These are phyloP conservation scores for Lumbricus terrestris DNA, from an alignment of 2,888 invertebrate genomes.

Conservation along the genomic window DNA sequence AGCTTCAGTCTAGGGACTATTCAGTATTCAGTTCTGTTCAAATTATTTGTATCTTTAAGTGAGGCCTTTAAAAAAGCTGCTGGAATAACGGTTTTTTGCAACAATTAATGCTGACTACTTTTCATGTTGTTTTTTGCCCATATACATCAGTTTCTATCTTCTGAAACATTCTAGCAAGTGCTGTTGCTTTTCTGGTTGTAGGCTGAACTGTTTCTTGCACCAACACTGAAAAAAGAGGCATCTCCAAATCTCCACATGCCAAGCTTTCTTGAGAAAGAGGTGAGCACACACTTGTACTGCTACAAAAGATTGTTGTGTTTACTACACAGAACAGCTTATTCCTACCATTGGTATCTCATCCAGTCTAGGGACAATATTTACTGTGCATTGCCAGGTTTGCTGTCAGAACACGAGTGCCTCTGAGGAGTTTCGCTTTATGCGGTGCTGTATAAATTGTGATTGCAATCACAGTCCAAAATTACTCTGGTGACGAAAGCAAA, in stretches of 20 bases:
- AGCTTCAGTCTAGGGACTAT: no score
- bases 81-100: neutral
- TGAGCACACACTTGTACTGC: constrained; percentile 49
- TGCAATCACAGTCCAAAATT: no score
- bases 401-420: no score
- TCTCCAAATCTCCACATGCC: constrained; percentile 89
- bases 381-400: neutral
- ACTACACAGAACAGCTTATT: no score
- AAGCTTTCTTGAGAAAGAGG: constrained; percentile 80
- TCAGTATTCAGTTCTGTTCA: neutral
- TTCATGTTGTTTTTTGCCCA: neutral
- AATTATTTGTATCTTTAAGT: neutral
- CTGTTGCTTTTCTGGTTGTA: constrained; percentile 45
- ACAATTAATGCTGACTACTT: neutral
- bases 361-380: neutral
- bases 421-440: no score
- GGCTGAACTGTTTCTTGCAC: constrained; percentile 85
- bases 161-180: neutral
- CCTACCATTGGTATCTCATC: neutral
- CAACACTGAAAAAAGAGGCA: constrained; percentile 94
- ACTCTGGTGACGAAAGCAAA: no score
- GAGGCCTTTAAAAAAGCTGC: neutral
- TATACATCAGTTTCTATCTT: neutral
- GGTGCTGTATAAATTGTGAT: no score
- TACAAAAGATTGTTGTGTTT: neutral